phyloP scores from a whole-genome alignment of 2,113 vertebrate genomes.

The Cyprinus carpio region DNA sequence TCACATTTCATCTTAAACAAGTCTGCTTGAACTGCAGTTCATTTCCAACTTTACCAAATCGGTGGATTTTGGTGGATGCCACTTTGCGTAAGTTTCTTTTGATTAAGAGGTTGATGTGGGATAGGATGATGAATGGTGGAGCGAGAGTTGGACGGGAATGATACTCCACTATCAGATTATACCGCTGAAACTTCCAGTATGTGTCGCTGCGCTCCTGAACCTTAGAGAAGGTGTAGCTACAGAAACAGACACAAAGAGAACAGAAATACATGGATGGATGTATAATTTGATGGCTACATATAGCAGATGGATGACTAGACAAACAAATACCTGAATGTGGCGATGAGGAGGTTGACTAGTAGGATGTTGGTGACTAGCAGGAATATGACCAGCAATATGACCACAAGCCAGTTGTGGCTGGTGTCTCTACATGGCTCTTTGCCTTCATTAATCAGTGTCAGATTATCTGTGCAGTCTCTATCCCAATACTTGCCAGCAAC shows the following conservation, averaged over 20 bases:
- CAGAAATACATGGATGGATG: neutral
- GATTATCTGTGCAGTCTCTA: conserved; percentile 75
- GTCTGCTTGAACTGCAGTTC: neutral
- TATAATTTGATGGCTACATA: no score
- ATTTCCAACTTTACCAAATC: conserved; percentile 64
- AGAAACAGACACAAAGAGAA: conserved; percentile 15
- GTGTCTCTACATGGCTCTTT: conserved; percentile 75
- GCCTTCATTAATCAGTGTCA: conserved; percentile 64
- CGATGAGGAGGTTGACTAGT: conserved; percentile 88
- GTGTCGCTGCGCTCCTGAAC: conserved; percentile 88
- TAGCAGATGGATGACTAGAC: neutral
- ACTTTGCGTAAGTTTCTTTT: conserved; percentile 71
- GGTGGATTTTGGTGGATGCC: conserved; percentile 66
- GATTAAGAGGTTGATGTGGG: conserved; percentile 82
- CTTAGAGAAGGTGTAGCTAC: conserved; percentile 85
- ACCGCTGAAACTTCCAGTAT: conserved; percentile 92
- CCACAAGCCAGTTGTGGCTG: conserved; percentile 88
- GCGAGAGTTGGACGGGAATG: conserved; percentile 83
- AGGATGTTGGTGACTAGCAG: conserved; percentile 90
- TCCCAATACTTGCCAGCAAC: conserved; percentile 69
- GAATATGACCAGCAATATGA: conserved; percentile 84
- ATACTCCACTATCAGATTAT: conserved; percentile 87
- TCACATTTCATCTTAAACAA: neutral
- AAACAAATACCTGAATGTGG: conserved; percentile 86
- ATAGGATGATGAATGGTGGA: conserved; percentile 87